These are phyloP conservation scores for Pseudochaenichthys georgianus DNA, from an alignment of 2,797 vertebrate genomes.

Conservation along the genomic window DNA sequence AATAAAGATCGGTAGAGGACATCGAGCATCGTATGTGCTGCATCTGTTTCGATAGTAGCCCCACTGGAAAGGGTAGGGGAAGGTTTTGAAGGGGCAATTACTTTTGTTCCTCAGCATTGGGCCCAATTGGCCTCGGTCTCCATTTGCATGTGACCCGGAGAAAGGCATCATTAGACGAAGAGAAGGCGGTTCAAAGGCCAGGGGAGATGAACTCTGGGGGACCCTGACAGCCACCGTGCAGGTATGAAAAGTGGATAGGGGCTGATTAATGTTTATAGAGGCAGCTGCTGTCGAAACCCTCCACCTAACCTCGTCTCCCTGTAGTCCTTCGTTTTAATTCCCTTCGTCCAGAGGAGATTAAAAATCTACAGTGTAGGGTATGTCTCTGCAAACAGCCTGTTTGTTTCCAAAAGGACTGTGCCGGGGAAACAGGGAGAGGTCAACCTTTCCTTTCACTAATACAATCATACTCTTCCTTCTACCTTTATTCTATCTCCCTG, in stretches of 20 bases:
- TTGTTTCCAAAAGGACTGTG: slow-evolving; percentile 34
- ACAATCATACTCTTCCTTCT: background rate
- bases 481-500: background rate
- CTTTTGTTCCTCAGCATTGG: slow-evolving; percentile 30
- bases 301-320: slow-evolving; percentile 3
- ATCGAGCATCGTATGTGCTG: slow-evolving; percentile 55
- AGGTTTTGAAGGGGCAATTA: slow-evolving; percentile 68
- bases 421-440: slow-evolving; percentile 5
- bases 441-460: background rate
- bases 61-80: slow-evolving; percentile 38
- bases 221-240: slow-evolving; percentile 36
- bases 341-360: slow-evolving; percentile 33
- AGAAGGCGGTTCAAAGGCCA: slow-evolving; percentile 53
- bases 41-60: slow-evolving; percentile 59
- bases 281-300: slow-evolving; percentile 43
- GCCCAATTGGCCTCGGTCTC: slow-evolving; percentile 45
- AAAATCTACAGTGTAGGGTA: slow-evolving; percentile 27
- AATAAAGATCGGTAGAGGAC: slow-evolving; percentile 65
- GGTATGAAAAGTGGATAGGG: slow-evolving; percentile 47
- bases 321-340: slow-evolving; percentile 38
- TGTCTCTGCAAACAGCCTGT: slow-evolving; percentile 15
- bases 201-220: slow-evolving; percentile 62
- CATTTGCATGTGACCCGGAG: slow-evolving; percentile 67
- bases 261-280: slow-evolving; percentile 77
- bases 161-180: slow-evolving; percentile 73